Evolutionary conservation across 2,113 vertebrate species (phyloP).

Genomic region (Marmota monax): DNA sequence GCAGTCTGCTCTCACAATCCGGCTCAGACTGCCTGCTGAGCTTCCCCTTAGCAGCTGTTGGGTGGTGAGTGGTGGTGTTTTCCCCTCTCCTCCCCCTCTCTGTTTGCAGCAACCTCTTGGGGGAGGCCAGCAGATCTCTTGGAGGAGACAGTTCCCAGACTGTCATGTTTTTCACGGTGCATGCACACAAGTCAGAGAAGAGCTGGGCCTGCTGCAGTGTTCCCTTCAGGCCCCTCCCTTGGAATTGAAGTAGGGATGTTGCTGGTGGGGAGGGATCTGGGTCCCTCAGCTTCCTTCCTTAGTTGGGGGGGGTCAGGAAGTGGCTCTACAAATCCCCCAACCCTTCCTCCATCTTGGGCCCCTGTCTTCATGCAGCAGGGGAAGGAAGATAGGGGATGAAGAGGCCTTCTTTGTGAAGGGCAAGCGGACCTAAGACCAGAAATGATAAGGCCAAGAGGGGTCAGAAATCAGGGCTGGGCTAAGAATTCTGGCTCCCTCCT

Average conservation of each 20-base stretch:
- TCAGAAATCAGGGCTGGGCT: constrained; percentile 17
- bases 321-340: not conserved
- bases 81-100: constrained; percentile 10
- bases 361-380: not conserved
- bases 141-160: constrained; percentile 81
- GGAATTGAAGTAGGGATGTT: constrained; percentile 61
- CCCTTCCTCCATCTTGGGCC: not conserved
- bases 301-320: not conserved
- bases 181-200: constrained; percentile 55
- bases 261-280: not conserved
- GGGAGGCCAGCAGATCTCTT: constrained; percentile 73
- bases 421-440: not conserved
- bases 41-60: constrained; percentile 74
- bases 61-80: constrained; percentile 58
- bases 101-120: constrained; percentile 64
- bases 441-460: not conserved
- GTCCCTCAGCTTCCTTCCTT: constrained; percentile 18
- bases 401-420: not conserved
- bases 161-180: constrained; percentile 77
- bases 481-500: not conserved
- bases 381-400: not conserved
- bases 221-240: constrained; percentile 55
- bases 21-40: not conserved
- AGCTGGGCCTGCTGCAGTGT: constrained; percentile 47
- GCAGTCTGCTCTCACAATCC: not conserved